Conservation (phyloP, 2,797 vertebrate species). For the Orestias chungarensis region DNA sequence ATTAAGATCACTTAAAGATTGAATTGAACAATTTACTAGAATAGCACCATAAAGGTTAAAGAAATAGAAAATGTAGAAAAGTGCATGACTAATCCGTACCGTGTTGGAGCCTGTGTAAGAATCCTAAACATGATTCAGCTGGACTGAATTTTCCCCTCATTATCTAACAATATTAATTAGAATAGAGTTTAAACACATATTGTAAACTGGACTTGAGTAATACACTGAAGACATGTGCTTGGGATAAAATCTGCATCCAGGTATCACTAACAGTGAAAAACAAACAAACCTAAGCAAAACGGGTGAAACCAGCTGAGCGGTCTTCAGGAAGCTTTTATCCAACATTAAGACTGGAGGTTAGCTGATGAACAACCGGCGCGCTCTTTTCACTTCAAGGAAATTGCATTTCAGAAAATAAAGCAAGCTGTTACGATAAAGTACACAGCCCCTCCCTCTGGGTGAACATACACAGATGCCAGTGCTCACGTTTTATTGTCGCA, state of each 20-base stretch:
- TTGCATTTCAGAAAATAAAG: slow-evolving; percentile 77
- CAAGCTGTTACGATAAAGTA: slow-evolving; percentile 64
- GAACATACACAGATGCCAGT: slow-evolving; percentile 7
- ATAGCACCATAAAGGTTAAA: slow-evolving; percentile 18
- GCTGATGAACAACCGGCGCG: slow-evolving; percentile 67
- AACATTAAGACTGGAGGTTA: slow-evolving; percentile 56
- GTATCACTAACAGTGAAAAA: slow-evolving; percentile 25
- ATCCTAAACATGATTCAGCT: neutral
- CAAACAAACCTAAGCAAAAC: slow-evolving; percentile 10
- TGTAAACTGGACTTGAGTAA: slow-evolving; percentile 51
- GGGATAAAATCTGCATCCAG: slow-evolving; percentile 22
- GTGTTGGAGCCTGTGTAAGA: neutral
- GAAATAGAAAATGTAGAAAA: neutral
- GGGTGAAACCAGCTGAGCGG: slow-evolving; percentile 34
- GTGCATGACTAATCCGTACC: neutral
- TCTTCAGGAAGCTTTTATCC: slow-evolving; percentile 63
- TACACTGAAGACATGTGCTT: slow-evolving; percentile 35
- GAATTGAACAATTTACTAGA: slow-evolving; percentile 36
- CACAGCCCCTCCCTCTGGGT: slow-evolving; percentile 41
- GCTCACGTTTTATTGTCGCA: slow-evolving; percentile 18
- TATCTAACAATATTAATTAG: slow-evolving; percentile 49
- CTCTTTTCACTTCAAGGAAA: slow-evolving; percentile 70
- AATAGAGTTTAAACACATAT: slow-evolving; percentile 30
- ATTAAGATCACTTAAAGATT: slow-evolving; percentile 17
- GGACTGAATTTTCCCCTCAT: slow-evolving; percentile 33